A percentile compares a stretch with the other conserved stretches of the same genome.
Conservation (phyloP, 2,113 vertebrate species). For the Sturnira hondurensis region DNA sequence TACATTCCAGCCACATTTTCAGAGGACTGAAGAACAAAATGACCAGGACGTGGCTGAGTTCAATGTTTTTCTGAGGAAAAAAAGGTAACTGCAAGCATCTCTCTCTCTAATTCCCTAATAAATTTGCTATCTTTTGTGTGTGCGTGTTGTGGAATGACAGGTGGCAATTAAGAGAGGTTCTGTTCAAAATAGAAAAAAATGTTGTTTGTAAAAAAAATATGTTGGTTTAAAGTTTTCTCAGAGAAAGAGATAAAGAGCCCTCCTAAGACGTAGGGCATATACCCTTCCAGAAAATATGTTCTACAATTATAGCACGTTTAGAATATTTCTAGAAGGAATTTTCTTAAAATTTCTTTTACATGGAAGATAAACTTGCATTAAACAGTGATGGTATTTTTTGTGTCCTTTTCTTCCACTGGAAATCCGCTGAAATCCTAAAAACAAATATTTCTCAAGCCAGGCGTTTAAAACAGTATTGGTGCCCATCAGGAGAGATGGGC, state of each 20-base stretch:
- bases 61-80: background rate
- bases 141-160: background rate
- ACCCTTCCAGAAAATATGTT: background rate
- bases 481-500: background rate
- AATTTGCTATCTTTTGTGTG: background rate
- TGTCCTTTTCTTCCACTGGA: background rate
- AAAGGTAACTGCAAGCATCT: background rate
- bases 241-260: background rate
- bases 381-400: background rate
- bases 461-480: background rate
- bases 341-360: background rate
- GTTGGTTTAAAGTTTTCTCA: background rate
- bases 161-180: background rate
- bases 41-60: background rate
- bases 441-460: background rate
- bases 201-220: background rate
- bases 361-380: background rate
- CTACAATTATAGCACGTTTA: background rate
- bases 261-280: accelerated
- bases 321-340: no score
- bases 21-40: background rate
- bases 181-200: background rate
- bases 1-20: background rate
- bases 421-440: background rate
- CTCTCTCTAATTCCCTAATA: background rate